Evolutionary conservation across 2,113 vertebrate species (phyloP).

Genomic region (Mustelus asterias): DNA sequence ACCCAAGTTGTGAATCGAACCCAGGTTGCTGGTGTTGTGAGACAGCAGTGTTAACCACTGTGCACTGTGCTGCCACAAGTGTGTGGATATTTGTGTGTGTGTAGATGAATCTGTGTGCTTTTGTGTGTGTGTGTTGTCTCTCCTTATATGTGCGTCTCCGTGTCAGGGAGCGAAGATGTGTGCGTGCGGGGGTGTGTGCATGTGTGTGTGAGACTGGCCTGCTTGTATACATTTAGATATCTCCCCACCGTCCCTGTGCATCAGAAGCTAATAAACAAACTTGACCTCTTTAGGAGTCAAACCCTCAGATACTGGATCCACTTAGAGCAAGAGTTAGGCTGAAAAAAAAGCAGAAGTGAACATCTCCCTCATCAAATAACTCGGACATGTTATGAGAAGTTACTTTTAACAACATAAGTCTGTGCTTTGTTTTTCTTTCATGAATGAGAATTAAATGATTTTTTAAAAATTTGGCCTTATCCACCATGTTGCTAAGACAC

Average conservation of each 20-base stretch:
- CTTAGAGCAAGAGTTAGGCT: not conserved
- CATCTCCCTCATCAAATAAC: not conserved
- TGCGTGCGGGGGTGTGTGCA: not conserved
- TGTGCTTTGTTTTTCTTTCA: not conserved
- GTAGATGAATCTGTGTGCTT: not conserved
- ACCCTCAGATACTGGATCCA: not conserved
- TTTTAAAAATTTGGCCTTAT: not conserved
- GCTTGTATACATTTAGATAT: not conserved
- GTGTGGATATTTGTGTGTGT: not conserved
- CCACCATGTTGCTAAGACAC: not conserved
- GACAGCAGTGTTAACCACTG: too few relatives aligned
- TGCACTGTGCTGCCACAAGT: too few relatives aligned
- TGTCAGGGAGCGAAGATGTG: not conserved
- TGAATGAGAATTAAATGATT: not conserved
- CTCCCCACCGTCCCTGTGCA: not conserved
- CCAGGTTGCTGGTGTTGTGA: too few relatives aligned
- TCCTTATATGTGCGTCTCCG: not conserved
- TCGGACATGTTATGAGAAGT: not conserved
- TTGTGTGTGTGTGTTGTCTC: not conserved
- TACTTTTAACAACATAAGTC: not conserved
- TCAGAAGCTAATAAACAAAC: not conserved
- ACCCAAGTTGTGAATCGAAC: too few relatives aligned
- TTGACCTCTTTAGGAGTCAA: too few relatives aligned
- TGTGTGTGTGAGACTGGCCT: not conserved
- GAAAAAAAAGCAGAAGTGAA: not conserved